Evolutionary conservation across 2,888 invertebrate species (phyloP), one percentile per base, ranked within the genome.

Genomic region (Melipona bicolor): DNA sequence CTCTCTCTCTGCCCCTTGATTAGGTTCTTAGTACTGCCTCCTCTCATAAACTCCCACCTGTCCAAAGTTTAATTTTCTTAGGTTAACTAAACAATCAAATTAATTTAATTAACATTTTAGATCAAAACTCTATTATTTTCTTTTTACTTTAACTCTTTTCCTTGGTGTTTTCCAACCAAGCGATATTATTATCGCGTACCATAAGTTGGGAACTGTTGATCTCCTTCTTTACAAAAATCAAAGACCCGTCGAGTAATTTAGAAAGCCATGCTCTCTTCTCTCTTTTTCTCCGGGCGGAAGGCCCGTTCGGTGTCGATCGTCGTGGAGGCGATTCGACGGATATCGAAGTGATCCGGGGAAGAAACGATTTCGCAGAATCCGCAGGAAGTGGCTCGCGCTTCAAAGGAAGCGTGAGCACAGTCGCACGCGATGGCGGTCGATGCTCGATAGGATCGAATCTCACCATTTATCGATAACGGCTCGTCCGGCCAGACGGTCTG

Each of bases 391-490:
- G 67, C 17, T 54, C n/a, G 50, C 62, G 67, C 74, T 21, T 70
- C 77, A 71, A 86, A 82, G 84, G 84, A 82, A 82, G 54, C 81
- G 76, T 52, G 72, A 79, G 71, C 52, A 50, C 36, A 69, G 77
- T 49, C 74, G 75, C 86, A 84, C 83, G 83, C 78, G 73, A 74
- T 74, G 72, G 59, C 81, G 69, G 74, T 87, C 81, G 67, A 72
- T 87, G 72, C 80, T 62, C 84, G 89, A 87, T 89, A 86, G 81
- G 84, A 89, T 89, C 89, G 84, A 84, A 67, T 78, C 70, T 81
- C 70, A 70, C 72, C 70, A 79, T 79, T 89, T 89, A 86, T 84
- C 87, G 89, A 87, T 84, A 87, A 86, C 86, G 81, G 75, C 74
- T 70, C 77, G 79, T 62, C 72, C 81, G 71, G 74, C 67, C 36